Evolutionary conservation across 2,888 invertebrate species (phyloP), one percentile per base, ranked within the genome.

Genomic region (Cheilosia soror): DNA sequence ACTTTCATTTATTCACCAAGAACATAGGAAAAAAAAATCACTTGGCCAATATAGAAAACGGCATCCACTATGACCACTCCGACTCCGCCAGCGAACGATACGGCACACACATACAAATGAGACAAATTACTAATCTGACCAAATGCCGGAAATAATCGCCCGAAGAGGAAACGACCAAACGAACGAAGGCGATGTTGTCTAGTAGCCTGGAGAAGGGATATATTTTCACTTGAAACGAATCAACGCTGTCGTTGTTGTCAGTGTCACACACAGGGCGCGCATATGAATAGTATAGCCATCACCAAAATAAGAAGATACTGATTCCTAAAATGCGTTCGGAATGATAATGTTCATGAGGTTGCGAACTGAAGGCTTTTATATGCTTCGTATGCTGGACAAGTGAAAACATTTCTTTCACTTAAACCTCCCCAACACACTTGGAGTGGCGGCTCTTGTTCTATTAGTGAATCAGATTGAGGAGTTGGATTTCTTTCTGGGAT

Each of bases 71-170:
- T 37, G 5, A 13, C 11, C 27, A 13, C 13, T 20, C 25, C 27
- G 27, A 11, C 11, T 5, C 25, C 20, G 7, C 11, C 25, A 11
- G 42, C 25, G 27, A 51, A 15, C 27, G 29, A 47, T 5, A 60
- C 53, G 75, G 20, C 57, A 51, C 66, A 76, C 44, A 63, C 80
- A 79, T 72, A 71, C 71, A 69, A 80, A 85, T 69, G 62, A 77
- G 76, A 85, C 80, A 76, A 77, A 79, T 76, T 68, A 85, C 80
- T 80, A 72, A 85, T 85, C 85, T 85, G 53, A 49, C 76, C 76
- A 81, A 85, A 85, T 81, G 85, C 85, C 85, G 85, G 85, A 85
- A 85, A 81, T 81, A 85, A 80, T 85, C 85, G 68, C 71, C 51
- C 80, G 65, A 76, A 81, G 75, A 81, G 80, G 85, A 85, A 81